A percentile compares a stretch with the other conserved stretches of the same genome.
Conservation (phyloP, 2,888 invertebrate genomes). For the Drosophila robusta region DNA sequence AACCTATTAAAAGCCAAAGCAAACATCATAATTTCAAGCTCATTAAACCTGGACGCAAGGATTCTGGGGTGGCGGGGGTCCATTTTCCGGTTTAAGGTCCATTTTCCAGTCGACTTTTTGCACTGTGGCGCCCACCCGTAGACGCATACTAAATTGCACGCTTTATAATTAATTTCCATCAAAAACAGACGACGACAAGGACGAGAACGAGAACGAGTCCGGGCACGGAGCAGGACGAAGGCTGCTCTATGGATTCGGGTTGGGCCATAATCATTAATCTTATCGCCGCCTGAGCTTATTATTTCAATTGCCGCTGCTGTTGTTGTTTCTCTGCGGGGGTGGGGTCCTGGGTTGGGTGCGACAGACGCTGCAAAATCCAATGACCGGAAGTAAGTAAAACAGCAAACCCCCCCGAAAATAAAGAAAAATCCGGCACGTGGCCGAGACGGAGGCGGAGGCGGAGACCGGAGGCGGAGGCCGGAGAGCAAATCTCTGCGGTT, state of each 20-base stretch:
- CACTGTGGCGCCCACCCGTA: constrained; percentile 33
- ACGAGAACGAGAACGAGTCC: constrained; percentile 16
- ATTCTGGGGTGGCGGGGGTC: no score
- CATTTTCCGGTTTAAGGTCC: constrained; percentile 22
- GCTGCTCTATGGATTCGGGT: constrained; percentile 38
- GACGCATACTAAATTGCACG: constrained; percentile 82
- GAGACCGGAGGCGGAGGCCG: constrained; percentile 10
- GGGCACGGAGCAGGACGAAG: constrained; percentile 25
- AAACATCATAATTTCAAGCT: constrained; percentile 69
- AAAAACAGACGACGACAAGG: constrained; percentile 81
- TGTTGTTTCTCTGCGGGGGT: constrained; percentile 1
- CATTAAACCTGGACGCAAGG: constrained; percentile 58
- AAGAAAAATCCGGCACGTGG: constrained; percentile 64
- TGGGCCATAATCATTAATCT: constrained; percentile 85
- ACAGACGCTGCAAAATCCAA: constrained; percentile 69
- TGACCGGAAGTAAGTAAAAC: constrained; percentile 83
- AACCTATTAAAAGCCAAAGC: constrained; percentile 43
- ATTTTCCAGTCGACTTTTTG: constrained; percentile 52
- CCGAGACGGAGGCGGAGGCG: constrained; percentile 12
- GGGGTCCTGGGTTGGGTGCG: constrained; percentile 33
- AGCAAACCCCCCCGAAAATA: constrained; percentile 55
- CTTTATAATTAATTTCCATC: constrained; percentile 85
- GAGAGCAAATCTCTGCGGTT: constrained; percentile 73
- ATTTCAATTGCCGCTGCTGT: constrained; percentile 78
- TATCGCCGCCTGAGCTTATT: constrained; percentile 85